These are phyloP conservation scores for Ligdia adustata DNA, from an alignment of 2,888 invertebrate genomes.

Conservation along the genomic window DNA sequence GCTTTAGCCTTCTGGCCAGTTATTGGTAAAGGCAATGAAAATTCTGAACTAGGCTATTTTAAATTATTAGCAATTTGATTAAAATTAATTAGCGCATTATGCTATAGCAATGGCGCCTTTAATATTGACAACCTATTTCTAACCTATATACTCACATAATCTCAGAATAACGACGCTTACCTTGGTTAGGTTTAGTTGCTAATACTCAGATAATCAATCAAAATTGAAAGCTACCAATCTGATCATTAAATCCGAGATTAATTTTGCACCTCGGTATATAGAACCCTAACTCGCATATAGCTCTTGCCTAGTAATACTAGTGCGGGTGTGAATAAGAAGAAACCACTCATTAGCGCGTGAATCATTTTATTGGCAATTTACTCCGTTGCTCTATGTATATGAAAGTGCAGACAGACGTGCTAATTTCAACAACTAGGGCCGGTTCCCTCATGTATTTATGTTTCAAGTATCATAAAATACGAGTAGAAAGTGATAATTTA, in stretches of 20 bases:
- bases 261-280: constrained; percentile 17
- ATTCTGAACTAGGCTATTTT: constrained; percentile 18
- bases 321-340: too few species aligned
- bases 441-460: constrained; percentile 10
- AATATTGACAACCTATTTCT: too few species aligned
- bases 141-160: too few species aligned
- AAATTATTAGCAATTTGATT: too few species aligned
- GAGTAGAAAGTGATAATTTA: constrained; percentile 28
- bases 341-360: constrained; percentile 15
- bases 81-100: constrained; percentile 1
- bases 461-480: constrained; percentile 21
- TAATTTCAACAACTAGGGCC: constrained; percentile 30
- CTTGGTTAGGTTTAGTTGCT: too few species aligned
- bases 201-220: constrained; percentile 10
- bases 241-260: constrained; percentile 23
- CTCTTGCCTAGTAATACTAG: too few species aligned
- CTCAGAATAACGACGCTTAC: too few species aligned
- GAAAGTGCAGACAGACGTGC: constrained; percentile 16
- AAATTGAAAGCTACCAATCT: constrained; percentile 13
- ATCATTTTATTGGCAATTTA: constrained; percentile 30
- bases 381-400: constrained; percentile 18
- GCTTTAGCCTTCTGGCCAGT: too few species aligned
- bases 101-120: constrained; percentile 6
- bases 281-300: too few species aligned
- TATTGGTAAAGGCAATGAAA: constrained; percentile 26